phyloP scores from a whole-genome alignment of 2,888 invertebrate species.

The Tipula vernalis region DNA sequence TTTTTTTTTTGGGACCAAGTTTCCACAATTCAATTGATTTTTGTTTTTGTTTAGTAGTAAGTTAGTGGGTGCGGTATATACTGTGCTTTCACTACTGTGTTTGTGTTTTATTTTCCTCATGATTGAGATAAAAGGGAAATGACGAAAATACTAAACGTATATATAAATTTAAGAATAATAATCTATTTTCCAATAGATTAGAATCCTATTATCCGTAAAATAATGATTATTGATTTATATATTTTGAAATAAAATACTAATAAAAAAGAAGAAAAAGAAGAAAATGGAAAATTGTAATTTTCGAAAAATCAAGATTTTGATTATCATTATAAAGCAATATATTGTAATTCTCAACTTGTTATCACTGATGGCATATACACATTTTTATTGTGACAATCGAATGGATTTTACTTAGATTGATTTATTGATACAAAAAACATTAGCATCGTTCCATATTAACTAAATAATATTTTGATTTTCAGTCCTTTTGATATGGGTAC shows the following conservation, averaged over 20 bases:
- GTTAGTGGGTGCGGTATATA: not conserved
- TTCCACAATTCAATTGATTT: not conserved
- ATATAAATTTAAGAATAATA: not conserved
- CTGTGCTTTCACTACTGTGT: not conserved
- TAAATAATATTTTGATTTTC: too few species aligned
- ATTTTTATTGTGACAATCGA: not conserved
- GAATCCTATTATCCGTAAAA: not conserved
- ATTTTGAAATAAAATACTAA: not conserved
- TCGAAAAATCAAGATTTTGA: not conserved
- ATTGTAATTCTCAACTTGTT: not conserved
- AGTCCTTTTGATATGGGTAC: too few species aligned
- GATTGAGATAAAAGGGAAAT: slow-evolving; percentile 4
- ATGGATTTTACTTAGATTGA: not conserved
- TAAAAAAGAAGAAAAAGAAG: not conserved
- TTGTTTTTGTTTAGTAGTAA: not conserved
- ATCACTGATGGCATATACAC: not conserved
- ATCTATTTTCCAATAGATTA: slow-evolving; percentile 4
- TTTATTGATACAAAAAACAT: not conserved
- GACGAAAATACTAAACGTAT: not conserved
- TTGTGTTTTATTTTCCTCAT: not conserved
- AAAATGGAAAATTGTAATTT: not conserved
- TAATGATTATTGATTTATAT: slow-evolving; percentile 4
- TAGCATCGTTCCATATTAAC: too few species aligned
- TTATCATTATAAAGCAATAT: not conserved
- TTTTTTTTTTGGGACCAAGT: not conserved